A percentile compares a stretch with the other conserved stretches of the same genome.
Evolutionary conservation across 2,113 vertebrate genomes (phyloP).

Genomic region (Thymallus thymallus): DNA sequence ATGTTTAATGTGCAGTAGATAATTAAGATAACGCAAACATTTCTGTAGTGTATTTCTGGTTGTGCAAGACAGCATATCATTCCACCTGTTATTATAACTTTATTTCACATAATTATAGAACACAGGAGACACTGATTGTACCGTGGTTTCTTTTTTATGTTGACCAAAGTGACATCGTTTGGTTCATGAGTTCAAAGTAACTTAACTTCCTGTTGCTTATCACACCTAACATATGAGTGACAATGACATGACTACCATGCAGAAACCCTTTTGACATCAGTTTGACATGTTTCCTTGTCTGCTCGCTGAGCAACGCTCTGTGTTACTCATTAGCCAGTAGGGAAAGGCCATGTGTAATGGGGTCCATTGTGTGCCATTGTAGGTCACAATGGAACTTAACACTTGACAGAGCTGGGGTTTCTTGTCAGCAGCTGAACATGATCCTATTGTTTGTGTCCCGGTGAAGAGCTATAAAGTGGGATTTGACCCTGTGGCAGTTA

Average conservation of each 20-base stretch:
- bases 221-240: background rate
- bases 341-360: conserved; percentile 51
- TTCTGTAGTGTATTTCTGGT: too few species aligned
- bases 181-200: background rate
- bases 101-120: background rate
- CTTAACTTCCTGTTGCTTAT: background rate
- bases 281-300: conserved; percentile 39
- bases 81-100: background rate
- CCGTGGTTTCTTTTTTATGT: background rate
- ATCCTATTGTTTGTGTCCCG: conserved; percentile 70
- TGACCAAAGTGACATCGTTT: background rate
- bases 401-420: conserved; percentile 71
- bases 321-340: conserved; percentile 56
- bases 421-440: conserved; percentile 76
- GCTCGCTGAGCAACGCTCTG: conserved; percentile 20
- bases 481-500: conserved; percentile 59
- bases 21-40: too few species aligned
- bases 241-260: background rate
- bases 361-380: conserved; percentile 67
- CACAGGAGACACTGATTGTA: background rate
- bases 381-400: conserved; percentile 78
- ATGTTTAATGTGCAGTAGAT: too few species aligned
- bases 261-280: conserved; percentile 40
- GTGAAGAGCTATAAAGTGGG: conserved; percentile 55
- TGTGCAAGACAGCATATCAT: too few species aligned